Evolutionary conservation across 1,140 invertebrate species (phyloP).

Genomic region (honey bee (Apis mellifera)): Amel_HAv3.1 CM009942.2:11189001-11189500

Average conservation of each 20-base stretch:
- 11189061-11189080: conserved; percentile 68
- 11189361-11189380: too few relatives aligned
- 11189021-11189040: conserved; percentile 62
- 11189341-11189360: too few relatives aligned
- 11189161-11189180: neutral
- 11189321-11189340: neutral
- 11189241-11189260: neutral
- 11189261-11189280: neutral
- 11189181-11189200: neutral
- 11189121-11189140: conserved; percentile 74
- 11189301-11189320: neutral
- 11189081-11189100: conserved; percentile 80
- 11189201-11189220: neutral
- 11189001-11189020: conserved; percentile 69
- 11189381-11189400: too few relatives aligned
- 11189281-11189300: neutral
- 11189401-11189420: too few relatives aligned
- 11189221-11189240: neutral
- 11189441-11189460: too few relatives aligned
- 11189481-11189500: too few relatives aligned
- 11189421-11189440: too few relatives aligned
- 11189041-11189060: conserved; percentile 35
- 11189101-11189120: conserved; percentile 77
- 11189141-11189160: conserved; percentile 15
- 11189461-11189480: too few relatives aligned